A percentile compares a stretch with the other conserved stretches of the same genome.
phyloP scores from a whole-genome alignment of 1,140 invertebrate genomes.

The Heliconius hewitsoni region DNA sequence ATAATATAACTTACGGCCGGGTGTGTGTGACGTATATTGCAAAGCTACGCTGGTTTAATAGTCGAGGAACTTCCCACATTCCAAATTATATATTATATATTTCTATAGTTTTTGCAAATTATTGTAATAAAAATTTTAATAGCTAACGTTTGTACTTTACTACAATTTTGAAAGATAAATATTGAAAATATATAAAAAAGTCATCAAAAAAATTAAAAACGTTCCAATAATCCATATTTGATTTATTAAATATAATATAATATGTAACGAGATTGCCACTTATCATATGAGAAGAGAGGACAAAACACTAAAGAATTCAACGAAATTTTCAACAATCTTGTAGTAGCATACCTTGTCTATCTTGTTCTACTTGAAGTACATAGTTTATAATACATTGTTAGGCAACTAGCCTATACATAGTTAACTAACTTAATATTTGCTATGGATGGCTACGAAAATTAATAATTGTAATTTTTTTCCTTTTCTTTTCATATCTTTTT shows the following conservation, averaged over 20 bases:
- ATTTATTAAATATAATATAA: neutral
- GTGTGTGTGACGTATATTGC: constrained; percentile 10
- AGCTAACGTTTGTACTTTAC: too few species aligned
- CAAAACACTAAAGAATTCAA: neutral
- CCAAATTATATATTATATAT: neutral
- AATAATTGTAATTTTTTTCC: too few species aligned
- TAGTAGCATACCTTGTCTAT: neutral
- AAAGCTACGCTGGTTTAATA: neutral
- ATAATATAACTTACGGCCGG: neutral
- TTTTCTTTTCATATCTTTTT: too few species aligned
- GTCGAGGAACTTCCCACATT: neutral
- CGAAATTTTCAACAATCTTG: neutral
- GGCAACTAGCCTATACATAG: neutral
- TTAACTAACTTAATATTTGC: neutral
- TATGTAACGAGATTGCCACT: neutral
- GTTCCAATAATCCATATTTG: neutral
- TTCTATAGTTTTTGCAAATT: neutral
- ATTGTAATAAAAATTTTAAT: neutral
- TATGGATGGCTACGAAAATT: too few species aligned
- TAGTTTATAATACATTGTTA: neutral
- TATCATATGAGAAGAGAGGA: neutral
- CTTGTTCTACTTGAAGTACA: neutral
- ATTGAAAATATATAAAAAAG: too few species aligned
- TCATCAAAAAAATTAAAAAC: neutral
- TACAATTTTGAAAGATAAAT: too few species aligned